Base-by-base conservation (phyloP, 2,113 vertebrate genomes). In the Ceyx cyanopectus region DNA sequence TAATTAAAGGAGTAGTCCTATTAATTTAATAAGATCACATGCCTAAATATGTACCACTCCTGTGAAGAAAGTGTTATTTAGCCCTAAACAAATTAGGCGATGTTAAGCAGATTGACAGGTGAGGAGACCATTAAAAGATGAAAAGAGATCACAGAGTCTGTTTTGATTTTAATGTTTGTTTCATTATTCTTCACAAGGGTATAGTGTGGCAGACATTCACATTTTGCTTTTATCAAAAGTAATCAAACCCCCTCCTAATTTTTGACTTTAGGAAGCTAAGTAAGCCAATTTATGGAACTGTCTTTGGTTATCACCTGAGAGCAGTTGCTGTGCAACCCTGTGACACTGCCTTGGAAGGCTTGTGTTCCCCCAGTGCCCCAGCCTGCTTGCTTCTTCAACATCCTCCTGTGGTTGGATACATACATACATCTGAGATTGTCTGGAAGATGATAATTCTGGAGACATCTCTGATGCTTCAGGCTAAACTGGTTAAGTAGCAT, bases 311-410 rank as follows among this genome's bases (percentile, higher is more conserved):
- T 11, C 15, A 8, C 58, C 37, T 22, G n/a, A 61, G 10, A 66
- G 14, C 1, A 0, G 30, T 22, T 81, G 20, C 54, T 34, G 11
- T 23, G 57, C 0, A 3, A 61, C 9, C 41, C 17, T 2, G 3
- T 69, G 19, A 69, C 22, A 11, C 22, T 76, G 54, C 8, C 7
- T 54, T 29, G 54, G 24, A 72, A 14, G 21, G 51, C 13, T 23
- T 34, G 24, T 21, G 32, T 53, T 60, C 37, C n/a, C 23, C 22
- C 22, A 19, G 6, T 22, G 48, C 8, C 7, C 6, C 41, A 51
- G 57, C 8, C 83, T 54, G 21, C 29, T 87, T 0, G 0, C 43
- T 69, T 58, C 68, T 12, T 32, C 0, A 0, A 32, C 21, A 27
- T 65, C 23, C 21, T 66, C 29, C 48, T 29, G 19, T 1, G 2